Conservation (phyloP, 2,113 vertebrate genomes). For the Ophthalmolycus amberensis region DNA sequence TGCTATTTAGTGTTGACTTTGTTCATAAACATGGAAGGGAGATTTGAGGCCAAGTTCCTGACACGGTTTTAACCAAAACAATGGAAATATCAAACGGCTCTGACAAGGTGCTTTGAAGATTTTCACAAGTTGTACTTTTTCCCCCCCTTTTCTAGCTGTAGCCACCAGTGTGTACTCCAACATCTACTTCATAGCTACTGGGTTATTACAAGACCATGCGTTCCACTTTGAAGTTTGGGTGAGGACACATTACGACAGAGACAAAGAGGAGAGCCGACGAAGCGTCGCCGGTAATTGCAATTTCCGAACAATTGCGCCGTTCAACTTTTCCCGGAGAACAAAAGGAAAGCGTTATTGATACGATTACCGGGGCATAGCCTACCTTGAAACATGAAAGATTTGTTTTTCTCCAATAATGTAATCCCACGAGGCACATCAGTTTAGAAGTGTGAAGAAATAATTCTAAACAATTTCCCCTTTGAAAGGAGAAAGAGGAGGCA, state of each 20-base stretch:
- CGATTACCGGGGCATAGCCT: constrained; percentile 80
- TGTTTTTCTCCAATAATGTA: constrained; percentile 73
- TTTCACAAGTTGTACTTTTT: constrained; percentile 68
- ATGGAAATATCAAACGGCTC: constrained; percentile 62
- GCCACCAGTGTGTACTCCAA: constrained; percentile 38
- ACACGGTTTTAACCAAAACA: constrained; percentile 72
- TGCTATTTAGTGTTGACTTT: constrained; percentile 74
- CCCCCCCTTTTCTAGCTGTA: constrained; percentile 18
- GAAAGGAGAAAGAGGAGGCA: constrained; percentile 71
- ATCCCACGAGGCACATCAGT: constrained; percentile 83
- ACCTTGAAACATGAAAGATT: constrained; percentile 82
- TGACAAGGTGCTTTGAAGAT: constrained; percentile 73
- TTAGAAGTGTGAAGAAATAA: constrained; percentile 80
- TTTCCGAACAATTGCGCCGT: constrained; percentile 75
- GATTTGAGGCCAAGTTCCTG: constrained; percentile 61
- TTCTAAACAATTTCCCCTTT: constrained; percentile 79
- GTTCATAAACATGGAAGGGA: constrained; percentile 72
- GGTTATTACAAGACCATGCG: constrained; percentile 64
- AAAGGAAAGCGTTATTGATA: constrained; percentile 82
- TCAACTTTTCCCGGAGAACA: constrained; percentile 79
- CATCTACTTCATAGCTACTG: constrained; percentile 69
- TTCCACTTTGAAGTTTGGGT: constrained; percentile 75
- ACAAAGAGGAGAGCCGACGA: constrained; percentile 70
- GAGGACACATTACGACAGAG: constrained; percentile 65
- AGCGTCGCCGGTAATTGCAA: constrained; percentile 78